Base-by-base conservation (phyloP, 2,113 vertebrate genomes). In the Ailuropoda melanoleuca region DNA sequence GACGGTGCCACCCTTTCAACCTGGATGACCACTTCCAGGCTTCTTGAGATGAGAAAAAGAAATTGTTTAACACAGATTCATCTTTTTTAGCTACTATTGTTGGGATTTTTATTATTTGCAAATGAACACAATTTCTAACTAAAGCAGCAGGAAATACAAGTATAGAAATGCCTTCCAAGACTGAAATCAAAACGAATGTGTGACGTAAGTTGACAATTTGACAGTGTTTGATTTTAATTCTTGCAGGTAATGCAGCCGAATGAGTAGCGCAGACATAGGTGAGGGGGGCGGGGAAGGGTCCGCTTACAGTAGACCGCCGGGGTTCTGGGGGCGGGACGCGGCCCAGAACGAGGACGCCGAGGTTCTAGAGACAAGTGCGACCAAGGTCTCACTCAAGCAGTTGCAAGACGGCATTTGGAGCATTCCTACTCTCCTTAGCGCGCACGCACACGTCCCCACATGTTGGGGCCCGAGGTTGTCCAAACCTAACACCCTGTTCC, bases 291-390 rank as follows among this genome's bases (percentile, higher is more conserved):
- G 39, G n/a, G 13, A 19, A 62, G 31, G 66, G 19, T 1, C 34
- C 8, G 8, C 34, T n/a, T 0, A 34, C n/a, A n/a, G n/a, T n/a
- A n/a, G n/a, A n/a, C n/a, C 29, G 26, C 6, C 7, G 12, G 15
- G 26, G 5, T 17, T 1, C 1, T 0, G 7, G 39, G 78, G 0
- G 3, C 37, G 1, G 23, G 53, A 29, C 3, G 21, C 4, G 15
- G 64, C 80, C 19, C 62, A 9, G 29, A 31, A 48, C 5, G 2
- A 19, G 26, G 55, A 50, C 9, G 23, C 34, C 4, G 14, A 14
- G 8, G 23, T 46, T 8, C 31, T 11, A 62, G 29, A 58, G 43
- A 60, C 3, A 8, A 43, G 39, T 9, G 10, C n/a, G 26, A 5
- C 29, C 34, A 46, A 23, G 11, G 13, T 23, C 31, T 19, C 11